Base-by-base conservation (phyloP, 2,888 invertebrate genomes). In the Lasioglossum leucozonium region DNA sequence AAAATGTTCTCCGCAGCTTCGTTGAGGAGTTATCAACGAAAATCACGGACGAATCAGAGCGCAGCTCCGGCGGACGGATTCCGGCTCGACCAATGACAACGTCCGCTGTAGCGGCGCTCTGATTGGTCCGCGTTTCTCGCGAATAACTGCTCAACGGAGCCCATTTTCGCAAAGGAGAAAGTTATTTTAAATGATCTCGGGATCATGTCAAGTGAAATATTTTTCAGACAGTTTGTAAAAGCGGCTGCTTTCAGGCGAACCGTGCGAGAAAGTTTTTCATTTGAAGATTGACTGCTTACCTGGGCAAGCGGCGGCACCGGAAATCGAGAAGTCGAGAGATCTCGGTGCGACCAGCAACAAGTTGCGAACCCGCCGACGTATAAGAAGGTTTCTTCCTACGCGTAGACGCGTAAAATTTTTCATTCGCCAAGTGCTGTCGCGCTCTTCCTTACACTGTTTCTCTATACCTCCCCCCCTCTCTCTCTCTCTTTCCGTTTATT, bases 391-490 rank as follows among this genome's bases (percentile, higher is more conserved):
- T 75, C 82, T 72, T 75, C 69, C 74, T 76, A 85, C 87, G 85
- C 74, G 77, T 86, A 88, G 84, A 89, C 86, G 88, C 86, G 90
- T 90, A 90, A 90, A 91, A 90, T 88, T 89, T 91, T 90, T 91
- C 89, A 89, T 90, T 89, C 88, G 83, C 86, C 87, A 58, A 89
- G 85, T 88, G 75, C 85, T 77, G 30, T 26, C 74, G 40, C 40
- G 30, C 26, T 79, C 78, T 74, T 55, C 67, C 65, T 42, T 40
- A 40, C 72, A 26, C 72, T 71, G 40, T 65, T 42, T 82, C 44
- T 75, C 37, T 22, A 26, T 62, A 26, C n/a, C n/a, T 34, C 44
- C 42, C 4, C 16, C 22, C 18, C 16, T 8, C 42, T 37, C 47
- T 72, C 55, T 37, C 47, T 72, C 44, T 58, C 69, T 30, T 26